Conservation (phyloP, 2,888 invertebrate genomes). For the Napeogenes inachia region DNA sequence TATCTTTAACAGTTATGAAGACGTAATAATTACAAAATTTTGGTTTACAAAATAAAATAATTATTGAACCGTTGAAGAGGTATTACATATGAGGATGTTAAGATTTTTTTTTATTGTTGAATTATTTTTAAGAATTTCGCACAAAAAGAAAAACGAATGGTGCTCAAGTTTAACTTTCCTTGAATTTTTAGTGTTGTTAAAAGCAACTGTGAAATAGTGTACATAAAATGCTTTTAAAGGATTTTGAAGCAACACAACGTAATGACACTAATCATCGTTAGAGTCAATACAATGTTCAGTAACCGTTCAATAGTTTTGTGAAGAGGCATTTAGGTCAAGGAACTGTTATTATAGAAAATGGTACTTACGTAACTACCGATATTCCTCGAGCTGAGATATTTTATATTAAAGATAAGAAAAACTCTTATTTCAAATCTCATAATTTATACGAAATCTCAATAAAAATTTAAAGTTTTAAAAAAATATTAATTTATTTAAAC, state of each 20-base stretch:
- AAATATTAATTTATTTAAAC: too few relatives aligned
- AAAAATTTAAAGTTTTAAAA: too few relatives aligned
- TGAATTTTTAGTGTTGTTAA: background rate
- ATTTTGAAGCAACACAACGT: constrained; percentile 8
- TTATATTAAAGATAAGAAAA: background rate
- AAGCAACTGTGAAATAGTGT: background rate
- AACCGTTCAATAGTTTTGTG: constrained; percentile 30
- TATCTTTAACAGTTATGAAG: too few relatives aligned
- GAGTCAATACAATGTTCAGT: constrained; percentile 26
- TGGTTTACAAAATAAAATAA: too few relatives aligned
- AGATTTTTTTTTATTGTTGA: too few relatives aligned
- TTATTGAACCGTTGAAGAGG: too few relatives aligned
- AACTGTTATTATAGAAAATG: constrained; percentile 24
- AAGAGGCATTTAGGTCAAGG: constrained; percentile 31
- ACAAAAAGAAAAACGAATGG: background rate
- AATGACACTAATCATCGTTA: constrained; percentile 31
- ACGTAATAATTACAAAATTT: too few relatives aligned
- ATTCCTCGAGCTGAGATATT: background rate
- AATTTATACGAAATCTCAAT: too few relatives aligned
- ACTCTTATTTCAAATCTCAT: too few relatives aligned
- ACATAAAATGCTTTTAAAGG: background rate
- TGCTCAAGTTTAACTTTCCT: background rate
- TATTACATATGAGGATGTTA: too few relatives aligned
- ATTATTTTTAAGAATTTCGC: too few relatives aligned
- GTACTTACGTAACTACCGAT: background rate